These are phyloP conservation scores for Eupelmus urozonus DNA, from an alignment of 2,888 invertebrate species.

Conservation along the genomic window DNA sequence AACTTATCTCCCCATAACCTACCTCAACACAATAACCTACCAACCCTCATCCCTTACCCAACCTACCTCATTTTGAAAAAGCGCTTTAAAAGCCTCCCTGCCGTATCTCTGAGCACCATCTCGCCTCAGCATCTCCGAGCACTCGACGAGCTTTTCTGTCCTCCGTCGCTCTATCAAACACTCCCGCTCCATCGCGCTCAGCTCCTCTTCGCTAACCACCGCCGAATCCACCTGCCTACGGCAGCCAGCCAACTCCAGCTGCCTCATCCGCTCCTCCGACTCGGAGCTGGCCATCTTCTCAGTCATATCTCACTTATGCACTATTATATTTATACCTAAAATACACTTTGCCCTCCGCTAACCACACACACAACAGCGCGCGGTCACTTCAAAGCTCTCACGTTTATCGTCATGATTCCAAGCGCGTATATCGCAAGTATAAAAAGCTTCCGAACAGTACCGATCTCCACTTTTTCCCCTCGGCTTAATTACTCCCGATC, in stretches of 20 bases:
- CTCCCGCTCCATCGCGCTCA: conserved; percentile 86
- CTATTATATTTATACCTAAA: background rate
- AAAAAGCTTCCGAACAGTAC: too few relatives aligned
- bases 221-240: background rate
- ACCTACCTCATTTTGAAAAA: conserved; percentile 84
- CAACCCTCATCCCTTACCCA: conserved; percentile 78
- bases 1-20: too few relatives aligned
- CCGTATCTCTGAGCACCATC: conserved; percentile 81
- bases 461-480: too few relatives aligned
- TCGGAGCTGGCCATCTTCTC: background rate
- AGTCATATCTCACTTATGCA: background rate
- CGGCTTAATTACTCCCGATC: too few relatives aligned
- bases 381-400: background rate
- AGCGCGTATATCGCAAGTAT: too few relatives aligned
- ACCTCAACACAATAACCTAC: too few relatives aligned
- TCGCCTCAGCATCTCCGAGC: conserved; percentile 82
- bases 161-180: conserved; percentile 82
- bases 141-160: conserved; percentile 82
- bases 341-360: background rate
- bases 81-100: conserved; percentile 82
- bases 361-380: too few relatives aligned
- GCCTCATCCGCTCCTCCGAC: background rate
- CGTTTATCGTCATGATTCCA: conserved; percentile 27
- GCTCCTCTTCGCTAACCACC: conserved; percentile 7
- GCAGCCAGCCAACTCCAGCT: background rate